Conservation (phyloP, 53 echinoderm and acorn worm species). For the Henricia sp. region DNA sequence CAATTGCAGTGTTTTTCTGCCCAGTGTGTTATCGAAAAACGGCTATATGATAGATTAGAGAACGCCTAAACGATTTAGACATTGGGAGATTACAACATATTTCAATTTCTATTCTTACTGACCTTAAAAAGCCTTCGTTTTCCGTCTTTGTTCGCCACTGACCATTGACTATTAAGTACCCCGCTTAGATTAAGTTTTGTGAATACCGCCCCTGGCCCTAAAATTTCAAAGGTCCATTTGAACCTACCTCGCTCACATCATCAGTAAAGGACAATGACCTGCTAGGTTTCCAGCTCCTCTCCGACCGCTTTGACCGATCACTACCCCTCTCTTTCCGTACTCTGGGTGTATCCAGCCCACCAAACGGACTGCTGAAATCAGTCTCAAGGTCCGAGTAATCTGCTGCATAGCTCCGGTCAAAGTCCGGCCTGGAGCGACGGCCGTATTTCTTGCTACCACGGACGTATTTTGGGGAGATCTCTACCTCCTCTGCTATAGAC, state of each 20-base stretch:
- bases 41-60: no score
- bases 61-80: no score
- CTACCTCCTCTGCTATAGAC: constrained; percentile 61
- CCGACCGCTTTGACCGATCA: not conserved
- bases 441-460: constrained; percentile 83
- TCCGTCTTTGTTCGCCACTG: no score
- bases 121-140: no score
- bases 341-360: constrained; percentile 1
- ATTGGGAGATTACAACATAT: no score
- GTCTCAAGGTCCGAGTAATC: constrained; percentile 78
- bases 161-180: no score
- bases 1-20: no score
- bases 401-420: constrained; percentile 60
- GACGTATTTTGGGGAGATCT: constrained; percentile 88
- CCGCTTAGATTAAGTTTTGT: no score
- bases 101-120: no score
- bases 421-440: constrained; percentile 82
- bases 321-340: constrained; percentile 11
- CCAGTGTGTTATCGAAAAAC: no score
- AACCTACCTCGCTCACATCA: constrained; percentile 64
- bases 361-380: constrained; percentile 59
- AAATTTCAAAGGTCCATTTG: no score
- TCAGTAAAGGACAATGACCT: constrained; percentile 64
- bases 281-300: constrained; percentile 21
- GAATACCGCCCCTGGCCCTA: no score